Evolutionary conservation across 2,113 vertebrate species (phyloP), one percentile per base, ranked within the genome.

Genomic region (Scartelaos histophorus): DNA sequence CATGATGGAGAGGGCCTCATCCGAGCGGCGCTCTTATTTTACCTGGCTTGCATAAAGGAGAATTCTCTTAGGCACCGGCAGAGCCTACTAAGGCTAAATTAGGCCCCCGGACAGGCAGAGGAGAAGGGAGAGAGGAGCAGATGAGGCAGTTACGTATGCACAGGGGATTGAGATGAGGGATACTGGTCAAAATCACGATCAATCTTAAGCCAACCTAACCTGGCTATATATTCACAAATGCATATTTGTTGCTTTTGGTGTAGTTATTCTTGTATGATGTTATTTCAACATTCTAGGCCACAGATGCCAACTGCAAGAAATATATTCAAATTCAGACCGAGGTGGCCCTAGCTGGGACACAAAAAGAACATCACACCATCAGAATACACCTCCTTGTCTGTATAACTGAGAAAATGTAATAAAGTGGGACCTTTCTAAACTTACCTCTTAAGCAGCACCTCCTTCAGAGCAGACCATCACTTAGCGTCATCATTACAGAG

Each of bases 1-100:
- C 93, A 94, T 95, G 95, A 97, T 95, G 92, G 94, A 96, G 95
- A 93, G 92, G 92, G 94, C 94, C 87, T 85, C 87, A 86, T 88
- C 84, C 76, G 54, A 56, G 89, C 82, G 43, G 70, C 84, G 81
- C 69, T 90, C 87, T 88, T 89, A 85, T 95, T 94, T 93, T 91
- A 94, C 93, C 94, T 93, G 80, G 89, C 93, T 95, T 94, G 94
- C 95, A 95, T 94, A 95, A 94, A 93, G 87, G 88, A 94, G 89
- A 92, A 93, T 91, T 75, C 91, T 91, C 87, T 83, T 75, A 90
- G 89, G 86, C 91, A 90, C 87, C 88, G 78, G 89, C 86, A 92
- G 88, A 90, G 88, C 86, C 90, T 86, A 85, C 88, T 88, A 89
- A 87, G 89, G 90, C 88, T 92, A 92, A 92, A 92, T 92, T 92